Evolutionary conservation across 37 sponge, comb jelly and placozoan species (phyloP).

Genomic region (Diacarnus erythraeanus): DNA sequence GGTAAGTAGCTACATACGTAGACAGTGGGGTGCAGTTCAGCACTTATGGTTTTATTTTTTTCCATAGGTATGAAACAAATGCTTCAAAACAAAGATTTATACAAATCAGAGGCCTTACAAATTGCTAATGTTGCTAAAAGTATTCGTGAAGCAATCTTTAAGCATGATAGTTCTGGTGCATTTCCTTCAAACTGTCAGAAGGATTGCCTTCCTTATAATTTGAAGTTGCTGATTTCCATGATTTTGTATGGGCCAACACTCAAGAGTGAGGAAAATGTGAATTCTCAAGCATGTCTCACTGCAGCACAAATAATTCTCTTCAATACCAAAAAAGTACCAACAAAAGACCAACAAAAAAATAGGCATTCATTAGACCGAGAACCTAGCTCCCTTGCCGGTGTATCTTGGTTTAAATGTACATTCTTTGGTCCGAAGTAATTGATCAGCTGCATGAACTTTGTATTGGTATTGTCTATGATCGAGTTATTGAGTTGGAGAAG

Average conservation of each 20-base stretch:
- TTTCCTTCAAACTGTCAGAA: neutral
- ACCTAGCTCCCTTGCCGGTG: neutral
- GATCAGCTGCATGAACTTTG: neutral
- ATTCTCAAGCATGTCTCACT: neutral
- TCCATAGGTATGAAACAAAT: neutral
- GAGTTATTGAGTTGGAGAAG: neutral
- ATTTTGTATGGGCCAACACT: slow-evolving; percentile 1
- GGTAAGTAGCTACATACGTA: no score
- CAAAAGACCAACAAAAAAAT: neutral
- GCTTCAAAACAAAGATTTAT: neutral
- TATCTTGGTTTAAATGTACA: neutral
- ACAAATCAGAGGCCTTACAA: neutral
- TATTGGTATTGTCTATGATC: neutral
- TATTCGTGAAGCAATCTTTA: neutral
- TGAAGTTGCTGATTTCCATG: neutral
- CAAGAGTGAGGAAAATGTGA: neutral
- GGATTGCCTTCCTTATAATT: neutral
- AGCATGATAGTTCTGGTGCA: neutral
- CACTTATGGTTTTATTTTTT: neutral
- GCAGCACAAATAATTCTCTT: neutral
- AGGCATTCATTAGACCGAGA: slow-evolving; percentile 5
- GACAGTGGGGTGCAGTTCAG: no score
- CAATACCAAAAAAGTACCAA: neutral
- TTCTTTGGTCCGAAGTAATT: slow-evolving; percentile 2
- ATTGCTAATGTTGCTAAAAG: neutral